phyloP scores from a whole-genome alignment of 2,113 vertebrate genomes.

The Gila orcuttii region DNA sequence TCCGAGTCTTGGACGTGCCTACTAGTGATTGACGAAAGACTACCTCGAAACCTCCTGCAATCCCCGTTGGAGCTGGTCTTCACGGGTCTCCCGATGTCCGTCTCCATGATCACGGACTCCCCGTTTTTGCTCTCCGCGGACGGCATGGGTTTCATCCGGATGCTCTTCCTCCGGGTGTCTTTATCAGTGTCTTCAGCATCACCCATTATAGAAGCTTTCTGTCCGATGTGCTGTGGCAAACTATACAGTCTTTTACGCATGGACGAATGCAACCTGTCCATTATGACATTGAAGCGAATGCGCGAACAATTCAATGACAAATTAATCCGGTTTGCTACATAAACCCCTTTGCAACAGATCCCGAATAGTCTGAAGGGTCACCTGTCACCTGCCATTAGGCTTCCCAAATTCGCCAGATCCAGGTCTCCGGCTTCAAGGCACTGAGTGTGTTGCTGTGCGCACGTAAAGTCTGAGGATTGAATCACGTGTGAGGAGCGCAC shows the following conservation, averaged over 20 bases:
- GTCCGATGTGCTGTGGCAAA: slow-evolving; percentile 94
- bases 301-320: slow-evolving; percentile 40
- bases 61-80: slow-evolving; percentile 97
- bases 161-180: slow-evolving; percentile 92
- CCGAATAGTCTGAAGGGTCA: slow-evolving; percentile 72
- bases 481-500: slow-evolving; percentile 47
- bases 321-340: slow-evolving; percentile 40
- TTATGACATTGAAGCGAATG: slow-evolving; percentile 74
- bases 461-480: slow-evolving; percentile 64
- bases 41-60: slow-evolving; percentile 93
- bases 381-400: slow-evolving; percentile 61
- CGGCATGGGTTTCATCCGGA: slow-evolving; percentile 89
- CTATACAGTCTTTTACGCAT: slow-evolving; percentile 99
- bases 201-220: slow-evolving; percentile 91
- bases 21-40: slow-evolving; percentile 92
- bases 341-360: slow-evolving; percentile 37
- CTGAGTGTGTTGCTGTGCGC: slow-evolving; percentile 63
- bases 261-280: slow-evolving; percentile 95
- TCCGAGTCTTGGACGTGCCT: slow-evolving; percentile 87
- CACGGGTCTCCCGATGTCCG: slow-evolving; percentile 80
- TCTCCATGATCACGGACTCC: slow-evolving; percentile 80
- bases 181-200: slow-evolving; percentile 87
- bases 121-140: slow-evolving; percentile 77
- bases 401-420: slow-evolving; percentile 63
- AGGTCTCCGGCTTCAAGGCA: slow-evolving; percentile 62